Conservation (phyloP, 2,113 vertebrate species). For the Helogale parvula region DNA sequence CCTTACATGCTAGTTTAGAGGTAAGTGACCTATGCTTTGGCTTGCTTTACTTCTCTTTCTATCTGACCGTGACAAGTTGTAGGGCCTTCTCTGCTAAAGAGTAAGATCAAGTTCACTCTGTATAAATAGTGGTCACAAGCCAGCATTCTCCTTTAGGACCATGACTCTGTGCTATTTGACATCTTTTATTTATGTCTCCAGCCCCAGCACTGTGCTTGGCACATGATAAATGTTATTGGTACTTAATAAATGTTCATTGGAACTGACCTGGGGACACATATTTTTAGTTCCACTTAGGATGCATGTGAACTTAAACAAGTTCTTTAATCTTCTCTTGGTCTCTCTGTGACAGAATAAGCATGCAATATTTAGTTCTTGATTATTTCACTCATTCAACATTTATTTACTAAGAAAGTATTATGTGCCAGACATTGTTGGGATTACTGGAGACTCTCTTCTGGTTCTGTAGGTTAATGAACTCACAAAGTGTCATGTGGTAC, state of each 20-base stretch:
- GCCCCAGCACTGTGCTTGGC: not conserved
- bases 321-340: not conserved
- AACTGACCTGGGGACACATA: not conserved
- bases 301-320: not conserved
- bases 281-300: not conserved
- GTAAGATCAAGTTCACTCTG: not conserved
- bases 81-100: not conserved
- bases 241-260: not conserved
- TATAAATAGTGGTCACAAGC: not conserved
- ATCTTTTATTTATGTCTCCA: not conserved
- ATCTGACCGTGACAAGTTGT: not conserved
- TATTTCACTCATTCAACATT: not conserved
- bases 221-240: not conserved
- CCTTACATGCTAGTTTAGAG: slow-evolving; percentile 96
- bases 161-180: rapidly evolving
- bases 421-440: not conserved
- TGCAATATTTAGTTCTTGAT: not conserved
- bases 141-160: not conserved
- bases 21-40: slow-evolving; percentile 83
- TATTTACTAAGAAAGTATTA: not conserved
- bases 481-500: not conserved
- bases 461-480: not conserved
- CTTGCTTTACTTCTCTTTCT: not conserved
- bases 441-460: not conserved
- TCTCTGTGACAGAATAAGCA: not conserved